phyloP scores from a whole-genome alignment of 2,113 vertebrate genomes.

The Phrynosoma blainvillii region DNA sequence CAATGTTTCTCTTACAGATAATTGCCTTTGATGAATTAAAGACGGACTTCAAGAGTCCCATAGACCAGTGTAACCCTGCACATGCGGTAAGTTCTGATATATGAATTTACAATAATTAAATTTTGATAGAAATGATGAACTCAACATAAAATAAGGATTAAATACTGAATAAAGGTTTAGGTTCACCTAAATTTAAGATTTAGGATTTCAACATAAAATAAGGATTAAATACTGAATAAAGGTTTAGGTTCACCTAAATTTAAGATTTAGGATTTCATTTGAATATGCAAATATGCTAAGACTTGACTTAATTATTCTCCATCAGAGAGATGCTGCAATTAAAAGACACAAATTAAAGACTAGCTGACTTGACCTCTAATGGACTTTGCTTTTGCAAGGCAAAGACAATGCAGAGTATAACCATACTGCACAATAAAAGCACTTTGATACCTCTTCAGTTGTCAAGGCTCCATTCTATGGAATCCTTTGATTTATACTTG shows the following conservation, averaged over 20 bases:
- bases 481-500: too few species aligned
- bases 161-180: not conserved
- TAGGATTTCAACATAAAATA: not conserved
- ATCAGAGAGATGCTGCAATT: conserved; percentile 27
- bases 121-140: not conserved
- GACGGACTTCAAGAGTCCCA: conserved; percentile 98
- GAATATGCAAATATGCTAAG: conserved; percentile 5
- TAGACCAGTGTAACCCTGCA: conserved; percentile 97
- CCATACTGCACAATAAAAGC: too few species aligned
- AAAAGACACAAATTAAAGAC: not conserved
- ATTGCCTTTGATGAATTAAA: conserved; percentile 97
- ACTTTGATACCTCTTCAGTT: too few species aligned
- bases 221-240: not conserved
- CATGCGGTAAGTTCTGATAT: conserved; percentile 86
- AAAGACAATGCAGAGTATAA: not conserved
- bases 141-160: not conserved
- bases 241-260: not conserved
- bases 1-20: conserved; percentile 83
- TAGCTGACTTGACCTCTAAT: conserved; percentile 3
- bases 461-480: too few species aligned
- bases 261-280: not conserved
- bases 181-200: not conserved
- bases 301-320: not conserved
- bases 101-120: not conserved
- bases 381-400: not conserved